Evolutionary conservation across 2,797 vertebrate species (phyloP), one percentile per base, ranked within the genome.

Genomic region (Anguilla pacifica): DNA sequence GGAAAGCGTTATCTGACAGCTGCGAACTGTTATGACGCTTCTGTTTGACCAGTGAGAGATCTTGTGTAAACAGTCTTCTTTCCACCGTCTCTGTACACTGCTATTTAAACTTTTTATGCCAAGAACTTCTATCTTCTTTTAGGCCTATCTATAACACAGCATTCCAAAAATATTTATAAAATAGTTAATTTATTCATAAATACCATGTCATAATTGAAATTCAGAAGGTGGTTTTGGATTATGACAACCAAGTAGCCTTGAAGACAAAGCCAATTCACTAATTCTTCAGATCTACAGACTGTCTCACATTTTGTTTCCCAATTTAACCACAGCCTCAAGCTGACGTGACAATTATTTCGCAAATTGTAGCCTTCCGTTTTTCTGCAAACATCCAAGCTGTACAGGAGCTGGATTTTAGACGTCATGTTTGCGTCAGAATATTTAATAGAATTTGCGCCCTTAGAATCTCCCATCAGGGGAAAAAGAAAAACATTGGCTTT

Each of bases 341-440:
- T 39, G 31, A 74, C 43, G 19, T 49, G 19, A 81, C 19, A 81
- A 25, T 49, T 49, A 49, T 49, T 81, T 49, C 43, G 77, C 15
- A 81, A 81, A 81, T 81, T 81, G 1, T 25, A 49, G 77, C 77
- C 77, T 46, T 81, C 43, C 39, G 49, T 81, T 81, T 81, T 6
- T 13, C 17, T 39, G 39, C 70, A 39, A 39, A 6, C 35, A 19
- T 43, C 5, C 74, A 43, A 7, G 17, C 39, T 79, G 35, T 6
- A 79, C 74, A 3, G 70, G 31, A 79, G 35, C 43, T 7, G 74
- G 15, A 31, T 79, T 79, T 43, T 43, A 43, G 39, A 79, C 31
- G 15, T 31, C 3, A 43, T 11, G 10, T 79, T 39, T 43, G 11
- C 7, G 9, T 1, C 35, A 2, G 15, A 17, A 43, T 46, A 4